Evolutionary conservation across 2,888 invertebrate species (phyloP), one percentile per base, ranked within the genome.

Genomic region (Pollenia griseotomentosa): DNA sequence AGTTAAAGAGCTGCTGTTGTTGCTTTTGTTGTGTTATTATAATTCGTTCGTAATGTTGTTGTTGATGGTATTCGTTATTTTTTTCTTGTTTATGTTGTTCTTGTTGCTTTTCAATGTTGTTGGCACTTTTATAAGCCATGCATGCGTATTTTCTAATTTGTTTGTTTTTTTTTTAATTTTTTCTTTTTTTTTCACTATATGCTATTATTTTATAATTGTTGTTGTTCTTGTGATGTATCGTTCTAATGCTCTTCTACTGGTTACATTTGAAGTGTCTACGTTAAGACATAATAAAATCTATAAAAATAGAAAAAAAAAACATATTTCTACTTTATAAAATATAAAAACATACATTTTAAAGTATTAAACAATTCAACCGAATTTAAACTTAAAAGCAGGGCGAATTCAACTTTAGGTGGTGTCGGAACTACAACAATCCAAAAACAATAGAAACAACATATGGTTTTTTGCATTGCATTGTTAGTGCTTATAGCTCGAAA

Each of bases 41-140:
- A 59, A 74, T 73, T 73, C 71, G 44, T 82, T 70, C 59, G 46
- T 55, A 19, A 10, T 71, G 40, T 51, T 70, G 40, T 14, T 78
- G 68, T 19, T 79, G 63, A 16, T 80, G 81, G 57, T 75, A 10
- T 51, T 66, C 44, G 40, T 73, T 40, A 23, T 23, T 6, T 33
- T 33, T 33, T 33, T 33, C 33, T 33, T 33, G 33, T 33, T 33
- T 33, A 44, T 74, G 23, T 59, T 80, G 71, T 33, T 74, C 57
- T 65, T 84, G 65, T 46, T 78, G 77, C 44, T 55, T 65, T 55
- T 61, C 57, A 57, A 85, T 78, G 85, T 87, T 85, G 85, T 78
- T 85, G 88, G 75, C 83, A 85, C 88, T 83, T 85, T 85, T 80
- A 77, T 83, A 80, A 83, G 85, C 80, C 80, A 81, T 85, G 80